Evolutionary conservation across 2,888 invertebrate species (phyloP), one percentile per base, ranked within the genome.

Genomic region (Branchinecta sandiegonensis): DNA sequence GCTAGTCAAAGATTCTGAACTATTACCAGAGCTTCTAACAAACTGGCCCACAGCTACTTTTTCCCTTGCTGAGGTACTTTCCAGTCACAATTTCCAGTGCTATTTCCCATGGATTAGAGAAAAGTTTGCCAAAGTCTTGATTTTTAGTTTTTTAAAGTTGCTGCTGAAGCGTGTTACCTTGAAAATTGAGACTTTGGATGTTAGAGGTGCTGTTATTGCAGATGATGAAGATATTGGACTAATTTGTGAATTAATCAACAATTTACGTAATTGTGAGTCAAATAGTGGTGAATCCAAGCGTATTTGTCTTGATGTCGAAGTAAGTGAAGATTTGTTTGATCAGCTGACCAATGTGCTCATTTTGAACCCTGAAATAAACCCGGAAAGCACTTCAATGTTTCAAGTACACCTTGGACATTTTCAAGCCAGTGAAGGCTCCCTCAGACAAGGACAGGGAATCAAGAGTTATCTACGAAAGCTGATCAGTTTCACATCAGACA

Each of bases 301-400:
- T n/a, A 56, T 56, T 56, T 56, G n/a, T 23, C 23, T 56, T 10
- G 63, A 56, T 56, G 23, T 56, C 8, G 63, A 56, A 56, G 23
- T 56, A 56, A 56, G 63, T 56, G 63, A 56, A 56, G 63, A 56
- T 56, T 56, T 56, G 12, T 56, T 56, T 56, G 63, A 56, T 56
- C 63, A 56, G 23, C 63, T 56, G 14, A 56, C 63, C 11, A 56
- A 10, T 56, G 63, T 56, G 14, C 63, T 56, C 14, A 23, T 56
- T n/a, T 56, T 17, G n/a, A 56, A 56, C 11, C 63, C 63, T 9
- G 63, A 56, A 23, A 56, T 56, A 17, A 56, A 56, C 23, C 63
- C 63, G 1, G 63, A 56, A 56, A 56, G 63, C 23, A 56, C 8
- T n/a, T 17, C 14, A n/a, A 56, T 8, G n/a, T 23, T 56, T 23